These are phyloP conservation scores for Chironomus tepperi DNA, from an alignment of 1,140 invertebrate species.

Conservation along the genomic window DNA sequence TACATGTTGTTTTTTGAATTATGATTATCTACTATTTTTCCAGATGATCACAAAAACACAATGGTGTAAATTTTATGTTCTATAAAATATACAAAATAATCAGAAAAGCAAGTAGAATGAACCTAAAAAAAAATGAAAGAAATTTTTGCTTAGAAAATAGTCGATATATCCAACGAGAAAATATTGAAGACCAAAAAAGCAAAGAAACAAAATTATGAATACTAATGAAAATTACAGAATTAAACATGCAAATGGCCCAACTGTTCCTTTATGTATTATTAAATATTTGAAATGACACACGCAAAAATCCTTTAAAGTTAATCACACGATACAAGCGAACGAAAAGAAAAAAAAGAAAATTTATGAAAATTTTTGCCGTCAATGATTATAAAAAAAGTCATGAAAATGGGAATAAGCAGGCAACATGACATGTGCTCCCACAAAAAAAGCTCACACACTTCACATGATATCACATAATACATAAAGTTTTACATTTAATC, in stretches of 20 bases:
- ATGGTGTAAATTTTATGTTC: constrained; percentile 22
- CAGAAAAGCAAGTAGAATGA: neutral
- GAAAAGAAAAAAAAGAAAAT: neutral
- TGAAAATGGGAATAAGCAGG: neutral
- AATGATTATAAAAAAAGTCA: neutral
- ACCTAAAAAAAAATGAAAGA: neutral
- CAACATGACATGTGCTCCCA: neutral
- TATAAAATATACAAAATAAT: neutral
- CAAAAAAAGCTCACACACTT: too few species aligned
- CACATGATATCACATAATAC: too few species aligned
- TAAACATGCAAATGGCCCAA: neutral
- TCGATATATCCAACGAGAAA: neutral
- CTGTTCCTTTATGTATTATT: neutral
- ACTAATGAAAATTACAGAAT: neutral
- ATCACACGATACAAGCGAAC: neutral
- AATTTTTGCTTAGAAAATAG: constrained; percentile 19
- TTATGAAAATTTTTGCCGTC: neutral
- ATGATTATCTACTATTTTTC: constrained; percentile 23
- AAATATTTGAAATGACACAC: neutral
- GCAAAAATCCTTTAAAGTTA: neutral
- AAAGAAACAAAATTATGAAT: neutral
- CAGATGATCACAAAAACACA: constrained; percentile 24
- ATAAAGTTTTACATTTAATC: too few species aligned
- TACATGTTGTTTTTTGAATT: constrained; percentile 10
- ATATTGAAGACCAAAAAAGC: neutral